Conservation (phyloP, 2,888 invertebrate species). For the Melieria omissa region DNA sequence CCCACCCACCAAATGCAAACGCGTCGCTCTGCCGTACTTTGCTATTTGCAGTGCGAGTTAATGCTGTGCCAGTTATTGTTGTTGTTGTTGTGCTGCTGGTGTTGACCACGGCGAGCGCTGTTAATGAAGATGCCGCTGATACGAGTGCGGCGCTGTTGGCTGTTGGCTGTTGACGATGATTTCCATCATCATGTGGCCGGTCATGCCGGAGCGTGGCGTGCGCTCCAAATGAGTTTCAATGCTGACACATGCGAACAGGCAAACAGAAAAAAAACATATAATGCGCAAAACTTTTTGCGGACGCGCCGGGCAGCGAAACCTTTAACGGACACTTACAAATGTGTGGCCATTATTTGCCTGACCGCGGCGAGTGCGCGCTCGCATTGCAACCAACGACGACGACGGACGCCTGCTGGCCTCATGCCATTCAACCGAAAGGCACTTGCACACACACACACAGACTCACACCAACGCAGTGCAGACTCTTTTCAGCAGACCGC, state of each 20-base stretch:
- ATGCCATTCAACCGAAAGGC: slow-evolving; percentile 6
- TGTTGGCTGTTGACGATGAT: neutral
- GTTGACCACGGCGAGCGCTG: neutral
- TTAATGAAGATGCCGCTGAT: slow-evolving; percentile 26
- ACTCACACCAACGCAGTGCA: no score
- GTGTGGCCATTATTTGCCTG: slow-evolving; percentile 50
- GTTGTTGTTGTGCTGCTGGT: neutral
- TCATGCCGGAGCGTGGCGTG: slow-evolving; percentile 9
- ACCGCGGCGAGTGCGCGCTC: slow-evolving; percentile 25
- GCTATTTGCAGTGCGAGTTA: neutral
- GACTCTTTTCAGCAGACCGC: no score
- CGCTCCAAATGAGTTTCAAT: slow-evolving; percentile 13
- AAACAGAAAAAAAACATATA: neutral
- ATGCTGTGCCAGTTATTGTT: neutral
- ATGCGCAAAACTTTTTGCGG: neutral
- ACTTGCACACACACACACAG: neutral
- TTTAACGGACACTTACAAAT: slow-evolving; percentile 56
- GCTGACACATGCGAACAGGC: neutral
- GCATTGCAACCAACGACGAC: neutral
- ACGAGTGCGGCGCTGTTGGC: neutral
- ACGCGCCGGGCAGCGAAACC: slow-evolving; percentile 17
- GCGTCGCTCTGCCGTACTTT: no score
- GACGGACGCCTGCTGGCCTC: slow-evolving; percentile 2
- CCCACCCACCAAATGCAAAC: no score
- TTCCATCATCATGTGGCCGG: slow-evolving; percentile 25